These are phyloP conservation scores for Biston betularia DNA, from an alignment of 2,888 invertebrate genomes.

Conservation along the genomic window DNA sequence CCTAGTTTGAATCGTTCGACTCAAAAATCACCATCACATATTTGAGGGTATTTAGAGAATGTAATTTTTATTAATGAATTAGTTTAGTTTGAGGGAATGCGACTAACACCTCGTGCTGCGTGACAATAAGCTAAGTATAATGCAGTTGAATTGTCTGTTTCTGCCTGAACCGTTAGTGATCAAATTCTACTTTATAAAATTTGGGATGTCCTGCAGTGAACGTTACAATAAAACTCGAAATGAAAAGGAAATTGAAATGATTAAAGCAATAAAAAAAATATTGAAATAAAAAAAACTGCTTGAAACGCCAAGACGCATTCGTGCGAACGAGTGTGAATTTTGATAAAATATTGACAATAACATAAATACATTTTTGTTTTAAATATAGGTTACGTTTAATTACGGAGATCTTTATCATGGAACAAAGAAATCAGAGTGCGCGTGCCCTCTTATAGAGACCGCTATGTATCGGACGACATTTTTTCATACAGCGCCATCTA, in stretches of 20 bases:
- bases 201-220: not conserved
- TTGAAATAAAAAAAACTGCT: too few relatives aligned
- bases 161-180: conserved; percentile 55
- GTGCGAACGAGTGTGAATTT: too few relatives aligned
- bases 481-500: too few relatives aligned
- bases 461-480: too few relatives aligned
- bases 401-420: too few relatives aligned
- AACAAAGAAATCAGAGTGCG: too few relatives aligned
- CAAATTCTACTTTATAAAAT: not conserved
- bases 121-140: conserved; percentile 82
- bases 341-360: too few relatives aligned
- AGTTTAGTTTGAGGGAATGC: conserved; percentile 77
- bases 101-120: conserved; percentile 76
- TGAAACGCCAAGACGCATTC: too few relatives aligned
- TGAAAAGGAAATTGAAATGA: not conserved
- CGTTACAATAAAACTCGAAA: not conserved
- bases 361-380: too few relatives aligned
- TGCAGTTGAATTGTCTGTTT: conserved; percentile 62
- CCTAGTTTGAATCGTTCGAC: conserved; percentile 8
- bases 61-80: conserved; percentile 53
- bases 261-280: not conserved
- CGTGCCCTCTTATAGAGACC: too few relatives aligned
- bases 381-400: too few relatives aligned
- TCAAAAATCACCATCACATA: conserved; percentile 26
- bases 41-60: conserved; percentile 33